phyloP scores from a whole-genome alignment of 2,888 invertebrate species.

The Sisyra terminalis region DNA sequence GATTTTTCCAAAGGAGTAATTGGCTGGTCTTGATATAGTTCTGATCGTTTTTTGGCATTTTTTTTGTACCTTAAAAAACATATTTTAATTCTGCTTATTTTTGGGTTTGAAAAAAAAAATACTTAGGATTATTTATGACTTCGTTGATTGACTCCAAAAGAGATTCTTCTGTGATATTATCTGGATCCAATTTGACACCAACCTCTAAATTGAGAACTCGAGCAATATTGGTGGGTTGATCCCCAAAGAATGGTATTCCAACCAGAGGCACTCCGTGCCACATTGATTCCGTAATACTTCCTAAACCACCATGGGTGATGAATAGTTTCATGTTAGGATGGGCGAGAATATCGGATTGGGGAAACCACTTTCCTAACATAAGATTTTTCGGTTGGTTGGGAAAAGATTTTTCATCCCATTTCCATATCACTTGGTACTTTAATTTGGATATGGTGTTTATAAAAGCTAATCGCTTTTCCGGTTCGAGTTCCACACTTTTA shows the following conservation, averaged over 20 bases:
- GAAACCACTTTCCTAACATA: slow-evolving; percentile 21
- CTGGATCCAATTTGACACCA: too few species aligned
- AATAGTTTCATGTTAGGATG: slow-evolving; percentile 37
- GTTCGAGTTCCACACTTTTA: slow-evolving; percentile 17
- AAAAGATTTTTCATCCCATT: slow-evolving; percentile 29
- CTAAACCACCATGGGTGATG: slow-evolving; percentile 39
- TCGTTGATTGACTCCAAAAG: too few species aligned
- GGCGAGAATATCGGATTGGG: slow-evolving; percentile 24
- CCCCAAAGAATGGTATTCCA: slow-evolving; percentile 32
- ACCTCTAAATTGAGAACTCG: too few species aligned
- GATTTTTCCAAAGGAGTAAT: too few species aligned
- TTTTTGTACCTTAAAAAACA: too few species aligned
- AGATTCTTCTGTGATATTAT: too few species aligned
- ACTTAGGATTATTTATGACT: too few species aligned
- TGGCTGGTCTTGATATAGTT: too few species aligned
- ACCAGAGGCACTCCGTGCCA: slow-evolving; percentile 30
- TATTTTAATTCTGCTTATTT: too few species aligned
- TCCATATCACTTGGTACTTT: slow-evolving; percentile 28
- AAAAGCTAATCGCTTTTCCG: slow-evolving; percentile 15
- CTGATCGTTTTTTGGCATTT: too few species aligned
- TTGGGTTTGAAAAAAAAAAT: too few species aligned
- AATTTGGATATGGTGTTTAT: slow-evolving; percentile 19
- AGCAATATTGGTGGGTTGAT: slow-evolving; percentile 21
- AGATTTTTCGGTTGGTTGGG: slow-evolving; percentile 25
- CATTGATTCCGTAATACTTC: slow-evolving; percentile 36